Base-by-base conservation (phyloP, 23 tunicate genomes). In the Oikopleura dioica region DNA sequence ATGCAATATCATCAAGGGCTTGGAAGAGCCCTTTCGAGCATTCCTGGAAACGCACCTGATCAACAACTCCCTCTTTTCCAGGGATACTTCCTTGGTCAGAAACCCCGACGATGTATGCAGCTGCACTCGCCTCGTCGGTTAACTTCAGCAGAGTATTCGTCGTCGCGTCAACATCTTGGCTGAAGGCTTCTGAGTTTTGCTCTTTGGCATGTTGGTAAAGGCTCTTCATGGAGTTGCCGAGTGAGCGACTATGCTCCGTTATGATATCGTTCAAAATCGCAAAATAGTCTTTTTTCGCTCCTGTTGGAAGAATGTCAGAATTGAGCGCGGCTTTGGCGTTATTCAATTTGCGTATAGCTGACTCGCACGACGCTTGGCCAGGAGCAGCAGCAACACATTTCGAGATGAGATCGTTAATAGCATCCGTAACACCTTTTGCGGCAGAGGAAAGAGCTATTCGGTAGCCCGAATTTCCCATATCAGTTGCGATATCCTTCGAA, bases 361-460 rank as follows among this genome's bases (percentile, higher is more conserved):
- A 82, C 37, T 94, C 99, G 58, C 99, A 94, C 81, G 87, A 94
- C 37, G 87, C 87, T 78, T 94, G 95, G 36, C 99, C 99, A 63
- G 99, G 99, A 2, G 99, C 99, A 36, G 99, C 87, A 37, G 87
- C 79, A 0, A 94, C 87, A 78, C 99, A 94, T 36, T 94, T 94
- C 1, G 95, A 80, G 72, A 94, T 86, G 79, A 94, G 78, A 58
- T 94, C 87, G 83, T 94, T 94, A 79, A 94, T 94, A 51, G 95
- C 87, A 26, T 94, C 99, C 51, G 99, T 94, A 24, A 94, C 85
- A 23, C 85, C 95, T 0, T 94, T 81, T 0, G 99, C 99, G 58
- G 99, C 99, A 59, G 95, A 83, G 37, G 99, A 86, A 24, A 94
- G 86, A 69, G 83, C 84, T 78, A 86, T 84, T 69, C 87, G 87